Conservation (phyloP, 2,888 invertebrate genomes). For the Campoplex nolae region DNA sequence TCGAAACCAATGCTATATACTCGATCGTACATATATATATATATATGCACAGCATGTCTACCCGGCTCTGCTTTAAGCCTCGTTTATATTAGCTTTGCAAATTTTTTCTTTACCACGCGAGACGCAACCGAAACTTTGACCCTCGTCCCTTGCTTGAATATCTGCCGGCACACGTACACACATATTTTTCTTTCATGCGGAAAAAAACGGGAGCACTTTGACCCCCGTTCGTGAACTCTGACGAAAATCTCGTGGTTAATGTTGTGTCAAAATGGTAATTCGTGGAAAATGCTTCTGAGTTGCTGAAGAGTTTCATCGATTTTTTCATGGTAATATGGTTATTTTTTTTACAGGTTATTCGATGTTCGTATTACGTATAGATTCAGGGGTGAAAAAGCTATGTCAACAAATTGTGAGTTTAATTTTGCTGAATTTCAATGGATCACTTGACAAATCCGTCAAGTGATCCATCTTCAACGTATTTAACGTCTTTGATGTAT, state of each 20-base stretch:
- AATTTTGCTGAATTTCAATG: background rate
- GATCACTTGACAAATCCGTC: background rate
- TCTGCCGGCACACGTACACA: background rate
- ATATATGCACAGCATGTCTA: slow-evolving; percentile 15
- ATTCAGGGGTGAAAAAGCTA: background rate
- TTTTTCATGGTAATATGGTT: background rate
- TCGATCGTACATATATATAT: background rate
- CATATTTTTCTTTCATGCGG: slow-evolving; percentile 6
- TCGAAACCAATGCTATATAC: slow-evolving; percentile 23
- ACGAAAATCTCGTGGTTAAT: slow-evolving; percentile 18
- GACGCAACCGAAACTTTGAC: slow-evolving; percentile 33
- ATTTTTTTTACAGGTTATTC: background rate
- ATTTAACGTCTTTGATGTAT: background rate
- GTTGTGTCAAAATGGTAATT: background rate
- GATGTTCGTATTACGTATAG: background rate
- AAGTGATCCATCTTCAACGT: background rate
- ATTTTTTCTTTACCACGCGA: slow-evolving; percentile 21
- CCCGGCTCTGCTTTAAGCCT: slow-evolving; percentile 41
- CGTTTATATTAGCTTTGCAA: slow-evolving; percentile 58
- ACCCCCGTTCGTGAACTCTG: slow-evolving; percentile 44
- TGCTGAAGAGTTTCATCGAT: background rate
- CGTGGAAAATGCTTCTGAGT: background rate
- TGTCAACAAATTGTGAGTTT: background rate
- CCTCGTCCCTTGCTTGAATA: slow-evolving; percentile 24
- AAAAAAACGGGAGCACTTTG: slow-evolving; percentile 27